Conservation (phyloP, 2,113 vertebrate genomes). For the Pampusana beccarii region DNA sequence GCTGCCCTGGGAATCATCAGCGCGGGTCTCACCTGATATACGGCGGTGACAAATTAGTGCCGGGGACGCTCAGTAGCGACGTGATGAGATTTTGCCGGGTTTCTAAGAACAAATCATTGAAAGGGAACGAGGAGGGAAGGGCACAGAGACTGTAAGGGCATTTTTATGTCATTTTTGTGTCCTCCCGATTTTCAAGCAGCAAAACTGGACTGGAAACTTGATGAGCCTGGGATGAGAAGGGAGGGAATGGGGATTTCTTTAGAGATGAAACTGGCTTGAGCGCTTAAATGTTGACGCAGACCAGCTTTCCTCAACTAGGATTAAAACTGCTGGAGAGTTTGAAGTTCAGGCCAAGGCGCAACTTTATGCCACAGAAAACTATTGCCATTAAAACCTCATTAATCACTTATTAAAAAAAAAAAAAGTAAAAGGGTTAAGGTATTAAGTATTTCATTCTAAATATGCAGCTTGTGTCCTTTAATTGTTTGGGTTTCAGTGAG, state of each 20-base stretch:
- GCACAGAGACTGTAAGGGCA: neutral
- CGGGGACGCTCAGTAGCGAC: accelerated
- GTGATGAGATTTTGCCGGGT: neutral
- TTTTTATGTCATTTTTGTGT: neutral
- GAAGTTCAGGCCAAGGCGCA: neutral
- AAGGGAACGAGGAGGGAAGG: neutral
- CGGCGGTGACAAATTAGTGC: neutral
- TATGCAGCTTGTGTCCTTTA: neutral
- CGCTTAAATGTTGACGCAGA: accelerated
- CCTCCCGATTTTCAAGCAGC: neutral
- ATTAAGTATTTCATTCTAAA: neutral
- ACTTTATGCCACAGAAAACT: neutral
- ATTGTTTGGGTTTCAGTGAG: neutral
- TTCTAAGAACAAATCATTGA: neutral
- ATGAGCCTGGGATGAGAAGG: neutral
- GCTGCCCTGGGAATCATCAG: neutral
- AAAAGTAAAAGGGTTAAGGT: neutral
- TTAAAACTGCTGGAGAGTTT: neutral
- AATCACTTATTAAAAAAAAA: neutral
- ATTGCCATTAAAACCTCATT: neutral
- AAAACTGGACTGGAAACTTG: neutral
- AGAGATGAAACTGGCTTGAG: neutral
- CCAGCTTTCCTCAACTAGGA: neutral
- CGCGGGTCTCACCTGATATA: neutral
- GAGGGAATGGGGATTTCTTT: neutral